A percentile compares a stretch with the other conserved stretches of the same genome.
Conservation (phyloP, 2,113 vertebrate genomes). For the Ptyas mucosa region DNA sequence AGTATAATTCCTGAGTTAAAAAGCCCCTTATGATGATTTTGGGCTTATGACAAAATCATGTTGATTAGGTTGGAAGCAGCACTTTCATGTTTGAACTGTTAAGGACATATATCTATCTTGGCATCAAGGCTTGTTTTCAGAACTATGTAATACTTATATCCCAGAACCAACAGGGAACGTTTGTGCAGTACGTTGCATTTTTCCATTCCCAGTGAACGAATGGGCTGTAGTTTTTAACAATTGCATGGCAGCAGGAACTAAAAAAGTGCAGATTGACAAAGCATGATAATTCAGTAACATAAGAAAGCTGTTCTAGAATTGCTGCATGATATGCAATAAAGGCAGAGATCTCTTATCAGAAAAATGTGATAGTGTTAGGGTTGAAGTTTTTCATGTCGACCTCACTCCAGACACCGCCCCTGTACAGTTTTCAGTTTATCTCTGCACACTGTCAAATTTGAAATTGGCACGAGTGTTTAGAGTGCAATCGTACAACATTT, state of each 20-base stretch:
- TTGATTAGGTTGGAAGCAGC: background rate
- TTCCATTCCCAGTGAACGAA: background rate
- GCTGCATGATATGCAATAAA: background rate
- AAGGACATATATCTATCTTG: background rate
- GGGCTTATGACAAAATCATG: background rate
- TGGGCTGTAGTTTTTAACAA: background rate
- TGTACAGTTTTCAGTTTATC: background rate
- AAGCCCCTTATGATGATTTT: constrained; percentile 5
- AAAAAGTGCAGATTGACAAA: background rate
- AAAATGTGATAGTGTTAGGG: background rate
- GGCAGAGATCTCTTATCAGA: background rate
- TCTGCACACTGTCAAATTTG: background rate
- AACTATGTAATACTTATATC: background rate
- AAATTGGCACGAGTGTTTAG: background rate
- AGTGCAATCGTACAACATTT: too few relatives aligned
- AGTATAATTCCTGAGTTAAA: constrained; percentile 12
- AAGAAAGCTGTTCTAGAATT: background rate
- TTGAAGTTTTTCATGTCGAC: background rate
- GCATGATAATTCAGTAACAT: background rate
- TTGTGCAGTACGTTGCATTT: background rate
- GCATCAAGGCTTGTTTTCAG: background rate
- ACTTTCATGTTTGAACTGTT: accelerated
- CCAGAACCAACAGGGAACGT: background rate
- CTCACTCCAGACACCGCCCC: background rate
- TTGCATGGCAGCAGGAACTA: background rate